Evolutionary conservation across 2,797 vertebrate species (phyloP), one percentile per base, ranked within the genome.

Genomic region (Tarsius wallacei): DNA sequence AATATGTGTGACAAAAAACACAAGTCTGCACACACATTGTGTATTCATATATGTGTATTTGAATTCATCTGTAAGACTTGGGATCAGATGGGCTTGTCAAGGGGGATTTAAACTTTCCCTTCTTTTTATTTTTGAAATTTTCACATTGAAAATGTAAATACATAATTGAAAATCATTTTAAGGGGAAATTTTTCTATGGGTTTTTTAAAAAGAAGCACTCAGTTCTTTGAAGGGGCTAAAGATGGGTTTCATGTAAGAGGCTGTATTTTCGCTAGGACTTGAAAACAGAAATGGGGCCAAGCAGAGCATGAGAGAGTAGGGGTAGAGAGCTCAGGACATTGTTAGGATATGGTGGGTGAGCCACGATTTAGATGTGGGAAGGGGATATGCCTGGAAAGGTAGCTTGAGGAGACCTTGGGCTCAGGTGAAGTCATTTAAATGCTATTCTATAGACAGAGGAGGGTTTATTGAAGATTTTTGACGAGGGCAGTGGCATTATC

Each of bases 281-380:
- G 26, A 87, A 70, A 57, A 49, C 24, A 71, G 61, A 77, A 64
- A 19, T 24, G 24, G 33, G 10, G 2, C 9, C 22, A 74, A n/a
- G 5, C 4, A 5, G 36, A 42, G 28, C 2, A 22, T 12, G 19
- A 4, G 0, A 0, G 1, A 28, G 33, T 14, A 0, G 47, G 59
- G 5, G 11, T n/a, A 42, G 19, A 53, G 63, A n/a, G 24, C 21
- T 28, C 7, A 66, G 14, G 66, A 6, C 42, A 21, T 5, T 74
- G 21, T 22, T 3, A 53, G 22, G 7, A 12, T 31, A 9, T 21
- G 42, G 31, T 17, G 14, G 68, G 51, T 19, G 26, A 91, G 64
- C 36, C 16, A 42, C 59, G 42, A 59, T 19, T 21, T 10, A 51
- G 13, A 1, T 14, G 7, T 2, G 1, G 3, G 19, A 68, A 36